Base-by-base conservation (phyloP, 2,888 invertebrate species). In the Ypsolopha scabrella region DNA sequence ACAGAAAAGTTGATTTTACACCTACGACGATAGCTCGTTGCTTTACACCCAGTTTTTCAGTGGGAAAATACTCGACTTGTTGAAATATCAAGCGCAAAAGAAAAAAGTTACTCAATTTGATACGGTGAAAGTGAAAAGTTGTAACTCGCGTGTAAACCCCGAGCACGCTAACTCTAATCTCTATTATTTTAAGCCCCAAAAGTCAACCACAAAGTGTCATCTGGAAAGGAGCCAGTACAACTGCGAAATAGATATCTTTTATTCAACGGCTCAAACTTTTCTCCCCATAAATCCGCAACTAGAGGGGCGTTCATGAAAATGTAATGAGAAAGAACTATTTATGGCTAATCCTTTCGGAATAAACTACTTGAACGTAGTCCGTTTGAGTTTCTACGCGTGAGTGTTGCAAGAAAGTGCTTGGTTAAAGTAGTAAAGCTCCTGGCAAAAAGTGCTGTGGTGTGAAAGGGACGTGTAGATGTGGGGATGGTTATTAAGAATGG, bases 201-300 rank as follows among this genome's bases (percentile, higher is more conserved):
- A 50, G 35, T 36, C 43, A 57, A 55, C 67, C 63, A 68, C 64
- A 68, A 75, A 75, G 70, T 72, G 76, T 77, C 72, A 67, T 65
- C 67, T 80, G 81, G 83, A 75, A 55, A 60, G 41, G 50, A 51
- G 75, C 80, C 81, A 81, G 74, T 68, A 64, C 68, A 66, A 77
- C 74, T 70, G 70, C 72, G 75, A 79, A 80, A 80, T 78, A 79
- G 70, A 80, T 79, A 80, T 83, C 72, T 82, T 86, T 85, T 81
- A 85, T 85, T 83, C 83, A 81, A 76, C 72, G 72, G 71, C 73
- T 80, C 80, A 81, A 85, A 85, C 75, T 85, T 83, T 82, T 80
- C 78, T 66, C 71, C 60, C 70, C 71, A 83, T 85, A 83, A 85
- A 82, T 80, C 79, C 72, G 72, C 74, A 70, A 75, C 69, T 72